Base-by-base conservation (phyloP, 2,888 invertebrate genomes). In the Tigriopus californicus region DNA sequence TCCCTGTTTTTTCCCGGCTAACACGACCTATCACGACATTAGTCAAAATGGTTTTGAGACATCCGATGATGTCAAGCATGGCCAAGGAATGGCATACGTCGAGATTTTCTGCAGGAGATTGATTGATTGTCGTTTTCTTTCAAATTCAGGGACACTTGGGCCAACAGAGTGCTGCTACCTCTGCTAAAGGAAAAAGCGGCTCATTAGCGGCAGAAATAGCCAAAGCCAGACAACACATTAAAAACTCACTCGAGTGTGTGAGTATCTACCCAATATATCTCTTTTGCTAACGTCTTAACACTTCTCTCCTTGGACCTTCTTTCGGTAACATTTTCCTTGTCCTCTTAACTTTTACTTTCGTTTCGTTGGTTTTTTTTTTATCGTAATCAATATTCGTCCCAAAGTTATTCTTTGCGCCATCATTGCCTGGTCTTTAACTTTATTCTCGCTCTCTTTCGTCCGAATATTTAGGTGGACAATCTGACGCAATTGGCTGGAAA, bases 221-320 rank as follows among this genome's bases (percentile, higher is more conserved):
- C 70, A 86, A 83, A 76, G 85, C 85, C 71, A 80, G 85, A 70
- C 82, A 85, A 74, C 83, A 85, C 74, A 82, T 87, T 75, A 84
- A 73, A 71, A 70, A 71, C 66, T 73, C 73, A 67, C 72, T 75
- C 68, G 72, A 73, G 69, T 72, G 71, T 72, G 75, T 74, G 71
- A 74, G 74, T 73, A 71, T 60, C 47, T 54, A 22, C 22, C 53
- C 22, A 20, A 44, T 44, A 44, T 44, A 44, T 44, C 44, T 4
- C 10, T 44, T 44, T 51, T 51, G 51, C 51, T 51, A n/a, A 51
- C 22, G 11, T 51, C 20, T 20, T 20, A 15, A 51, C 20, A 3
- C 5, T 20, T 22, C 20, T 20, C n/a, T 51, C 13, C 51, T 20
- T 51, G 6, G n/a, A 18, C 25, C 51, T 24, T 13, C 11, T 18